These are phyloP conservation scores for Neomonachus schauinslandi DNA, from an alignment of 2,113 vertebrate genomes.

Conservation along the genomic window DNA sequence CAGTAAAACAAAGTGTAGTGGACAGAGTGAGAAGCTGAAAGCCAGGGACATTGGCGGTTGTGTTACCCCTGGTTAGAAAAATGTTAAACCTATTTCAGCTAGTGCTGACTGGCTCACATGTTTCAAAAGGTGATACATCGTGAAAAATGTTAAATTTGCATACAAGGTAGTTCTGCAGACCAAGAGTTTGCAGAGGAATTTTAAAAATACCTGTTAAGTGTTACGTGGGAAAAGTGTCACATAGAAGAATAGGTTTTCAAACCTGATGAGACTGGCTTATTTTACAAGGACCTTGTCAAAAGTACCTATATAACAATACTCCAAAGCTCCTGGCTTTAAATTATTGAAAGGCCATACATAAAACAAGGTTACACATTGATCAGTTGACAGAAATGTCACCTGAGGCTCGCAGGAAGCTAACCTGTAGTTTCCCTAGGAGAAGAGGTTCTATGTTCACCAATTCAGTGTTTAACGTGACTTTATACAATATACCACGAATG, in stretches of 20 bases:
- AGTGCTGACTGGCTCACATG: background rate
- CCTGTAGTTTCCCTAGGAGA: background rate
- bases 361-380: constrained; percentile 19
- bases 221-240: background rate
- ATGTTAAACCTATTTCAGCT: background rate
- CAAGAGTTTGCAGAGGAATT: background rate
- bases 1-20: background rate
- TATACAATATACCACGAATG: background rate
- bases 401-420: background rate
- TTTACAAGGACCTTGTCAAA: background rate
- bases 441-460: background rate
- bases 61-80: background rate
- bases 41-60: background rate
- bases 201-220: background rate
- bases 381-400: background rate
- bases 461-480: background rate
- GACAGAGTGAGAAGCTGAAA: background rate
- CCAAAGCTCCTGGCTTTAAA: background rate
- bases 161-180: background rate
- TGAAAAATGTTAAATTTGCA: constrained; percentile 45
- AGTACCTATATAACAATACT: background rate
- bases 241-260: background rate
- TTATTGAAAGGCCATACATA: background rate
- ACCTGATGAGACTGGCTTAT: background rate
- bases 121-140: background rate